Evolutionary conservation across 2,888 invertebrate genomes (phyloP).

Genomic region (Lordiphosa andalusiaca): DNA sequence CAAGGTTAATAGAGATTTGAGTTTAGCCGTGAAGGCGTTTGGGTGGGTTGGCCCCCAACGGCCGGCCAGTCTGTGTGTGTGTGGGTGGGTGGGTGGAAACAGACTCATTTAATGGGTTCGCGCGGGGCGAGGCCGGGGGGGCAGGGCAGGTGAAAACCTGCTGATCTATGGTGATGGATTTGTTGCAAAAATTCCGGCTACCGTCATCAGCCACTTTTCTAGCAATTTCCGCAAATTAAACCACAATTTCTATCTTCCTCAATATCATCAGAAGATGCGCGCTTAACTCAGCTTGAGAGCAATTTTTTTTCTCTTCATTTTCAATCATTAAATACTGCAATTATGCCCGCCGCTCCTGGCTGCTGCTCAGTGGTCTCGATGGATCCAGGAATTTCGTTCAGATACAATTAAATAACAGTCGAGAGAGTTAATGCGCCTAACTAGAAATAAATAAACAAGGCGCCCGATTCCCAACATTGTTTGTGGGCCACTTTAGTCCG

Average conservation of each 20-base stretch:
- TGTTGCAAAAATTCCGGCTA: constrained; percentile 6
- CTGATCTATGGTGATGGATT: constrained; percentile 8
- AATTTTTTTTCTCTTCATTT: constrained; percentile 30
- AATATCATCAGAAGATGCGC: constrained; percentile 47
- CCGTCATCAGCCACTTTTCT: constrained; percentile 26
- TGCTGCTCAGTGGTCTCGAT: constrained; percentile 1
- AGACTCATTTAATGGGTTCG: constrained; percentile 7
- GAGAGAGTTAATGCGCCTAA: constrained; percentile 61
- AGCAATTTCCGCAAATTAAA: constrained; percentile 70
- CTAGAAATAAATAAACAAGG: constrained; percentile 72
- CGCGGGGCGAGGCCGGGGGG: too few species aligned
- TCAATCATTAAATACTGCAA: constrained; percentile 66
- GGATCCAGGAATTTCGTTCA: constrained; percentile 4
- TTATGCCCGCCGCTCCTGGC: constrained; percentile 32
- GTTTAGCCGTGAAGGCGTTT: constrained; percentile 25
- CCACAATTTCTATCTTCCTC: constrained; percentile 63
- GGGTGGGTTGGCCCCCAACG: constrained; percentile 35
- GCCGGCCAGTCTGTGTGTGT: too few species aligned
- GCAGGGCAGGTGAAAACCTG: constrained; percentile 1
- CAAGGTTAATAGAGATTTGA: constrained; percentile 55
- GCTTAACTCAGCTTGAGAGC: constrained; percentile 57
- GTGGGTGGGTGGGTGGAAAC: constrained; percentile 44
- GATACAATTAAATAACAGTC: constrained; percentile 64
- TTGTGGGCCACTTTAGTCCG: too few species aligned
- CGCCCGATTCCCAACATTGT: constrained; percentile 33